Evolutionary conservation across 1,140 invertebrate genomes (phyloP).

Genomic region (Formica exsecta): DNA sequence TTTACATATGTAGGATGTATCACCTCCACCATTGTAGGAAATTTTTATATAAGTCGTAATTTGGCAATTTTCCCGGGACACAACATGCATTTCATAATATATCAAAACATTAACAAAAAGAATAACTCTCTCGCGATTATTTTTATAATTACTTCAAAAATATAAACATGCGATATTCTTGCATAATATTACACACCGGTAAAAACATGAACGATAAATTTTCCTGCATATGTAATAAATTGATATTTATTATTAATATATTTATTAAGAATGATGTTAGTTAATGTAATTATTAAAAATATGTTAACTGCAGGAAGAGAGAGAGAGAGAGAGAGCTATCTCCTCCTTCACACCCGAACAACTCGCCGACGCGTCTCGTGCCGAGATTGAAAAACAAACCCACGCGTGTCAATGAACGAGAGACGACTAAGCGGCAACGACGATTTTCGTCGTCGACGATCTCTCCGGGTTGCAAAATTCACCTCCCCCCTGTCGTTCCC

Average conservation of each 20-base stretch:
- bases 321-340: not conserved
- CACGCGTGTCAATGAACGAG: constrained; percentile 51
- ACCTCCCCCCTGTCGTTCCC: constrained; percentile 64
- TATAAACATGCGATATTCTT: not conserved
- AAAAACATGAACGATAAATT: not conserved
- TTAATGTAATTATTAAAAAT: not conserved
- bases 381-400: constrained; percentile 8
- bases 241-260: not conserved
- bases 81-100: constrained; percentile 33
- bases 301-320: not conserved
- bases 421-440: constrained; percentile 62
- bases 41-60: constrained; percentile 21
- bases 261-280: not conserved
- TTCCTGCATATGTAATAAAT: not conserved
- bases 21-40: constrained; percentile 65
- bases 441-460: constrained; percentile 63
- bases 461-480: constrained; percentile 73
- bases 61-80: not conserved
- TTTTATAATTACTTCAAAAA: constrained; percentile 2
- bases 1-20: constrained; percentile 46
- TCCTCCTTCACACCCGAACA: not conserved
- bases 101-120: not conserved
- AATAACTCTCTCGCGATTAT: not conserved
- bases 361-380: not conserved
- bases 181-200: not conserved